Conservation (phyloP, 2,888 invertebrate genomes). For the Troides oblongomaculatus region DNA sequence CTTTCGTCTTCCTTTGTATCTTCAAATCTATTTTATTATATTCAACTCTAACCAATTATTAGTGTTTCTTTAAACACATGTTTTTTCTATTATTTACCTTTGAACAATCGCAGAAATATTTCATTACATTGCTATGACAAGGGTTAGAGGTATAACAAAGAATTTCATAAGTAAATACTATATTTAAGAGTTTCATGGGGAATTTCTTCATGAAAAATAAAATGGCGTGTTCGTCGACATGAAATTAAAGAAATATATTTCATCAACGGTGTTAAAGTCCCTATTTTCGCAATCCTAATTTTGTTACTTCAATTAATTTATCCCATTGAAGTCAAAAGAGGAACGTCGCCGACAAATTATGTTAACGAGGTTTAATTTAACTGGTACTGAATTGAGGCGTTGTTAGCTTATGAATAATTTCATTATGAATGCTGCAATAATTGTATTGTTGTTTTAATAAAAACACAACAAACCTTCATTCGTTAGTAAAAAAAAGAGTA, state of each 20-base stretch:
- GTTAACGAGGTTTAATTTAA: conserved; percentile 19
- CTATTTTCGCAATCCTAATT: conserved; percentile 14
- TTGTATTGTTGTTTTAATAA: background rate
- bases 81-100: background rate
- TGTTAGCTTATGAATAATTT: conserved; percentile 23
- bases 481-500: background rate
- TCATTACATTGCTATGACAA: background rate
- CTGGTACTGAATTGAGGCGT: conserved; percentile 20
- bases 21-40: background rate
- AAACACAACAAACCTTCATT: background rate
- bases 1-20: background rate
- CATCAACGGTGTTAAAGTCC: background rate
- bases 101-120: background rate
- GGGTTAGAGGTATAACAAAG: background rate
- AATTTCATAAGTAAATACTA: background rate
- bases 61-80: too few relatives aligned
- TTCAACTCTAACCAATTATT: too few relatives aligned
- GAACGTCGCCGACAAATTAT: conserved; percentile 19
- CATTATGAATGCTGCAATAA: conserved; percentile 9
- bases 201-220: background rate
- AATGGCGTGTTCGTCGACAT: background rate
- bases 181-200: background rate
- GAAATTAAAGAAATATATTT: background rate
- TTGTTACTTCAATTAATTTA: conserved; percentile 8
- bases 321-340: conserved; percentile 6